phyloP scores from a whole-genome alignment of 2,888 invertebrate species.

The Callinectes sapidus region DNA sequence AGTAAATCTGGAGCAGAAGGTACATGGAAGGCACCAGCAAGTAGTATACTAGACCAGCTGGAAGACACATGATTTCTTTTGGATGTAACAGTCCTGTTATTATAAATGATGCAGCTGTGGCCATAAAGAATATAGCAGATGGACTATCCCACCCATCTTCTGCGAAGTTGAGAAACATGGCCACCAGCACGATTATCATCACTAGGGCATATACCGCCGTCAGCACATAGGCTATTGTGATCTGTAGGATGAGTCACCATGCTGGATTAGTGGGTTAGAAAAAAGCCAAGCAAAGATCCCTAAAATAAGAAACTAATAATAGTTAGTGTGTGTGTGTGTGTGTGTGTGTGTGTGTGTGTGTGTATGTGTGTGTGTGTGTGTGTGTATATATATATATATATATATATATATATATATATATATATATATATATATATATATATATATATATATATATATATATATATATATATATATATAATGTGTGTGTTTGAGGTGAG shows the following conservation, averaged over 20 bases:
- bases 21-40: conserved; percentile 97
- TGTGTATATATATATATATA: no score
- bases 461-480: no score
- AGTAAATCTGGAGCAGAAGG: conserved; percentile 92
- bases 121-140: conserved; percentile 88
- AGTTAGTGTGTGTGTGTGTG: not conserved
- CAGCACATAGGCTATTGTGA: conserved; percentile 84
- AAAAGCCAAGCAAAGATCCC: not conserved
- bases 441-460: no score
- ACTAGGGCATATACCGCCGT: conserved; percentile 87
- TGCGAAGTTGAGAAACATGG: conserved; percentile 81
- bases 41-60: conserved; percentile 85
- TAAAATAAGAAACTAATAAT: not conserved
- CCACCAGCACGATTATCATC: conserved; percentile 91
- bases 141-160: conserved; percentile 84
- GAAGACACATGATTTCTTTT: conserved; percentile 85
- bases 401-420: no score
- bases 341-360: no score
- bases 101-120: conserved; percentile 81
- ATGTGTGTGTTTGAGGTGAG: no score
- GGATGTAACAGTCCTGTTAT: conserved; percentile 84
- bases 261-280: not conserved
- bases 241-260: conserved; percentile 76
- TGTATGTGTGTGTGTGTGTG: no score
- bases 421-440: no score